These are phyloP conservation scores for Troides oblongomaculatus DNA, from an alignment of 2,888 invertebrate species.

Conservation along the genomic window DNA sequence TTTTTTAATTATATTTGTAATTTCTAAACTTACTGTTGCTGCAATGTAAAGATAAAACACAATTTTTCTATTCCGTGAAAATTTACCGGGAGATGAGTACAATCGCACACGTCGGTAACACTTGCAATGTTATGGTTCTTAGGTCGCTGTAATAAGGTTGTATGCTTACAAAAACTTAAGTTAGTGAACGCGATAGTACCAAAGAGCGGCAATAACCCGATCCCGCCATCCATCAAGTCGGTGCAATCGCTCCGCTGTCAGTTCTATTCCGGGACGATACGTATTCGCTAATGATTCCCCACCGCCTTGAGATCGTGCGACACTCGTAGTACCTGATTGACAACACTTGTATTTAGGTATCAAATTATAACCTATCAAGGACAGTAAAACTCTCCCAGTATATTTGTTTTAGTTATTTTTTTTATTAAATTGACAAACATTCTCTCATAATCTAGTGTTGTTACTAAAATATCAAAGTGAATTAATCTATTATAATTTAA, in stretches of 20 bases:
- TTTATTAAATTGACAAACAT: not conserved
- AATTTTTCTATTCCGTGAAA: slow-evolving; percentile 50
- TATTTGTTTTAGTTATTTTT: not conserved
- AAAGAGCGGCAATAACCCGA: slow-evolving; percentile 64
- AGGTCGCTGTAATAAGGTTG: slow-evolving; percentile 8
- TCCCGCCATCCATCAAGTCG: slow-evolving; percentile 73
- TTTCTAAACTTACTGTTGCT: slow-evolving; percentile 4
- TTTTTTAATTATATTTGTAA: slow-evolving; percentile 1
- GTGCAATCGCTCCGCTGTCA: slow-evolving; percentile 76
- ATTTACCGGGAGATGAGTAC: slow-evolving; percentile 51
- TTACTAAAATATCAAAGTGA: not conserved
- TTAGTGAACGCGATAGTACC: slow-evolving; percentile 26
- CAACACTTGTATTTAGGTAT: slow-evolving; percentile 18
- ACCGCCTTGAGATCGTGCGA: slow-evolving; percentile 41
- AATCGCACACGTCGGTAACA: slow-evolving; percentile 35
- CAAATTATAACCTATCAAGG: not conserved
- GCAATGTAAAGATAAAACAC: slow-evolving; percentile 29
- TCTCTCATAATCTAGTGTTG: not conserved
- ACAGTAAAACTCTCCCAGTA: not conserved
- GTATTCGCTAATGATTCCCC: slow-evolving; percentile 76
- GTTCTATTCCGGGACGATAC: slow-evolving; percentile 75
- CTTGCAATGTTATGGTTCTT: slow-evolving; percentile 6
- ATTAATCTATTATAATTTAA: not conserved
- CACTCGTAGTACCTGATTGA: slow-evolving; percentile 61
- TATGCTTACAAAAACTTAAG: not conserved